Conservation (phyloP, 2,888 invertebrate species). For the Ditylenchus weischeri region DNA sequence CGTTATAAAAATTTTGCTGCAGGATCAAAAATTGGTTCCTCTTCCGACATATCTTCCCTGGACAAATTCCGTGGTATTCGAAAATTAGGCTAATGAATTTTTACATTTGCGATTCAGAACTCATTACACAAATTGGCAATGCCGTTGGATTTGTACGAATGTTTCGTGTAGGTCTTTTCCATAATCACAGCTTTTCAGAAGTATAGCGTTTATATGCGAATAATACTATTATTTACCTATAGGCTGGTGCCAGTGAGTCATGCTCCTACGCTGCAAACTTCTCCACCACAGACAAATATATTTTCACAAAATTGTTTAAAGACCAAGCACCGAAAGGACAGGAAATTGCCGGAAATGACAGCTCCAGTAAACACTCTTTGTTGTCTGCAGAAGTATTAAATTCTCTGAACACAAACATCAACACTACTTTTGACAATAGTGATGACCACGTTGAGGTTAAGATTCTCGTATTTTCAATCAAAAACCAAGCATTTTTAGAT, state of each 20-base stretch:
- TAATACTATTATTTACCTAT: too few species aligned
- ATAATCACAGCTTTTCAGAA: too few species aligned
- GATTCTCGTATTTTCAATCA: neutral
- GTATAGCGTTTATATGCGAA: too few species aligned
- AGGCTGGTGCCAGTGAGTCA: slow-evolving; percentile 84
- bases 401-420: neutral
- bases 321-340: slow-evolving; percentile 23
- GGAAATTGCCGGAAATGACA: slow-evolving; percentile 11
- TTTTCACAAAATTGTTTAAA: too few species aligned
- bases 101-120: slow-evolving; percentile 60
- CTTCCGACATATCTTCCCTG: slow-evolving; percentile 78
- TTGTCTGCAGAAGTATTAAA: neutral
- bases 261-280: slow-evolving; percentile 88
- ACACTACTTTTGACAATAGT: neutral
- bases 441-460: neutral
- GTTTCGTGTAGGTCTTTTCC: slow-evolving; percentile 65
- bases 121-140: slow-evolving; percentile 77
- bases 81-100: neutral
- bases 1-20: slow-evolving; percentile 53
- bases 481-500: neutral
- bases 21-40: slow-evolving; percentile 81
- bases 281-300: slow-evolving; percentile 65
- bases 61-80: slow-evolving; percentile 74
- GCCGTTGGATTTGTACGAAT: slow-evolving; percentile 92
- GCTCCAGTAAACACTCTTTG: neutral